These are phyloP conservation scores for Etheostoma nigrum DNA, from an alignment of 2,797 vertebrate species.

Conservation along the genomic window DNA sequence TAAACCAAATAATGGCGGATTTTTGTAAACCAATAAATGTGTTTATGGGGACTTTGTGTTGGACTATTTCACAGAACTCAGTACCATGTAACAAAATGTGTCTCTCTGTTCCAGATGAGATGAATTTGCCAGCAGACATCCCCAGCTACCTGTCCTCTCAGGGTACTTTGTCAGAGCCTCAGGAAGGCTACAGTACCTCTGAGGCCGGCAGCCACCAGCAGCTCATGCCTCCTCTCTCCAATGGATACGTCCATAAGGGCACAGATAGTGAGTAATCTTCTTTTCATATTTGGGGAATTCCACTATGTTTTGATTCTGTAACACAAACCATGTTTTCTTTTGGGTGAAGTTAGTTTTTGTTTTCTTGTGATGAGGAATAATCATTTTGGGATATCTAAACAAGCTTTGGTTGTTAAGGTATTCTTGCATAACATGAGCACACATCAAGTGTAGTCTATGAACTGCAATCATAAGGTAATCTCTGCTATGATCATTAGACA, in stretches of 20 bases:
- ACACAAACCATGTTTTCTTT: conserved; percentile 6
- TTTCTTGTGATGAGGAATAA: not conserved
- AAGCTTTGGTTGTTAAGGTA: not conserved
- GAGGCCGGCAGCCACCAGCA: conserved; percentile 97
- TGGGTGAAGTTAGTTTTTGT: not conserved
- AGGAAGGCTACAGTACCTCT: conserved; percentile 93
- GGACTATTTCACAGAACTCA: not conserved
- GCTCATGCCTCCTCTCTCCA: conserved; percentile 93
- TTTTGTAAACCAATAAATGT: conserved; percentile 14
- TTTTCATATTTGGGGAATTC: not conserved
- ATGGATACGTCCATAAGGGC: conserved; percentile 90
- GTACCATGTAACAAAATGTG: conserved; percentile 6
- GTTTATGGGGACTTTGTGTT: not conserved
- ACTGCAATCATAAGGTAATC: not conserved
- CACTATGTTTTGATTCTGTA: conserved; percentile 2
- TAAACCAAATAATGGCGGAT: not conserved
- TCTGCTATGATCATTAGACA: not conserved
- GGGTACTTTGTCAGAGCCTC: conserved; percentile 95
- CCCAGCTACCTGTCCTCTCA: conserved; percentile 98
- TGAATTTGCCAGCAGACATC: conserved; percentile 96
- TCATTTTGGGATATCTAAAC: not conserved
- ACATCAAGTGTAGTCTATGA: not conserved
- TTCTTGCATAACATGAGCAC: not conserved
- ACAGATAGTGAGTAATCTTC: conserved; percentile 85
- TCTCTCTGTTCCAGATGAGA: conserved; percentile 89